A percentile compares a stretch with the other conserved stretches of the same genome.
Evolutionary conservation across 2,797 vertebrate species (phyloP).

Genomic region (Pagetopsis macropterus): DNA sequence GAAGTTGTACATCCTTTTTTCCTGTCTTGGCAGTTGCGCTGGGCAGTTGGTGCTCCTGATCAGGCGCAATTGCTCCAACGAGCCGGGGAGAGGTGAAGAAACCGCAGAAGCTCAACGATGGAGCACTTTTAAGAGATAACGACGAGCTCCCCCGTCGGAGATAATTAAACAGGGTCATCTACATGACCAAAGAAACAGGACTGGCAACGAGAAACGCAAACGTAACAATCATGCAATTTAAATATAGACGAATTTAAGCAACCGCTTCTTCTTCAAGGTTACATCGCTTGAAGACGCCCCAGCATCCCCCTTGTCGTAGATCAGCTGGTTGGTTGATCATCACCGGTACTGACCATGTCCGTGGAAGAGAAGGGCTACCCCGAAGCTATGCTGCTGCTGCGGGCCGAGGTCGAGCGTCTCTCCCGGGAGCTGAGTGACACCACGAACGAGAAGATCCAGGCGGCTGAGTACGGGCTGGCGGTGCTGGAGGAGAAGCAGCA

Average conservation of each 20-base stretch:
- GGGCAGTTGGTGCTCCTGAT: slow-evolving; percentile 25
- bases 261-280: slow-evolving; percentile 74
- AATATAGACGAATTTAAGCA: slow-evolving; percentile 77
- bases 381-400: slow-evolving; percentile 86
- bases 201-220: slow-evolving; percentile 55
- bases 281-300: slow-evolving; percentile 72
- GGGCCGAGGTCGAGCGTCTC: slow-evolving; percentile 90
- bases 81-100: slow-evolving; percentile 70
- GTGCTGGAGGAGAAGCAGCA: slow-evolving; percentile 99
- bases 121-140: slow-evolving; percentile 55
- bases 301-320: slow-evolving; percentile 47
- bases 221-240: slow-evolving; percentile 79
- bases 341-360: slow-evolving; percentile 80
- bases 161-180: slow-evolving; percentile 42
- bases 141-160: slow-evolving; percentile 57
- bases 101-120: slow-evolving; percentile 55
- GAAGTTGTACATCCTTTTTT: slow-evolving; percentile 13
- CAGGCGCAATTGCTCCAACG: slow-evolving; percentile 43
- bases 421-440: slow-evolving; percentile 93
- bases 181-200: slow-evolving; percentile 69
- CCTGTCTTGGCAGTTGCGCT: neutral
- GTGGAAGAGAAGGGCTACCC: slow-evolving; percentile 87
- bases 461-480: slow-evolving; percentile 95
- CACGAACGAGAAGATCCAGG: slow-evolving; percentile 97
- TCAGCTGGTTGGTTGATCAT: slow-evolving; percentile 60